Base-by-base conservation (phyloP, 2,888 invertebrate genomes). In the Diachrysia chrysitis region DNA sequence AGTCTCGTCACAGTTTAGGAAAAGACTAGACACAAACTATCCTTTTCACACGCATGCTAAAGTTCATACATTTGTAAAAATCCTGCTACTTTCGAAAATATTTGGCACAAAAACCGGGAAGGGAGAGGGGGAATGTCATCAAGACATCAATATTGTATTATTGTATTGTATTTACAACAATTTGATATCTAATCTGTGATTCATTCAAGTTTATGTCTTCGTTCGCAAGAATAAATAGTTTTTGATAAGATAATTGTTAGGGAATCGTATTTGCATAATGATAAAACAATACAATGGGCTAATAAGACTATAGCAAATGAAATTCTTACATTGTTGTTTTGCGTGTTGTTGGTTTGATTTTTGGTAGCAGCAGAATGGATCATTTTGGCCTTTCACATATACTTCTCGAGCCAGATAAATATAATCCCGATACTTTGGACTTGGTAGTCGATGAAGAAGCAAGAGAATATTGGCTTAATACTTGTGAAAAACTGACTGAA, bases 391-490 rank as follows among this genome's bases (percentile, higher is more conserved):
- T 95, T 69, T 90, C 93, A 58, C 95, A 95, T 76, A 90, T 99
- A 80, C 95, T 99, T 71, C 96, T 96, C 79, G 97, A 98, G 91
- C 97, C 97, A 63, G 95, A 96, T 79, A 96, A 96, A 85, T 99
- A 99, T 95, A 96, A 96, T 89, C 98, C 99, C 0, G 99, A 99
- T 91, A 98, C 98, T 35, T 97, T 99, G 77, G 98, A 99, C 93
- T 96, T 99, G 67, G 96, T 97, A 71, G 96, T 96, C 83, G 98
- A 99, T 90, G 96, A 96, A 77, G 97, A 98, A 88, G 99, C 99
- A 16, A 96, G 98, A 89, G 96, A 96, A 79, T 99, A 99, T 92
- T 99, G 99, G 99, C 96, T 99, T 57, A 96, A 97, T 74, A 98
- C 99, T 90, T 98, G 99, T 88, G 97, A 98, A 89, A 97, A 97